Conservation (phyloP, 2,113 vertebrate species). For the Ariopsis seemanni region DNA sequence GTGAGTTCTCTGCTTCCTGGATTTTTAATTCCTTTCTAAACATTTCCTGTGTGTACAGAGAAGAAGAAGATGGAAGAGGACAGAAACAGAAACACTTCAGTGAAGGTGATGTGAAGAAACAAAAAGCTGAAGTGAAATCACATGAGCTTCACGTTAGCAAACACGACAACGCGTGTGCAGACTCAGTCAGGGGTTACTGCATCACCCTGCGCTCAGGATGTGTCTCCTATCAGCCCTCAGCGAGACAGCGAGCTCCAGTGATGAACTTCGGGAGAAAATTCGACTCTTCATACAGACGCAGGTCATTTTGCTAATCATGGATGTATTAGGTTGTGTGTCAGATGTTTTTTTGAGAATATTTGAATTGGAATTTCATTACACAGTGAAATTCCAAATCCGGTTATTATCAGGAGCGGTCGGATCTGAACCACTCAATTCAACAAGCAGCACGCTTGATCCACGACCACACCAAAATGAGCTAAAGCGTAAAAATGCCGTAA, state of each 20-base stretch:
- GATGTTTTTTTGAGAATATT: not conserved
- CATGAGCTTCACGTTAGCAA: slow-evolving; percentile 32
- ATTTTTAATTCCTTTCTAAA: not conserved
- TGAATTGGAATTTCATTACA: not conserved
- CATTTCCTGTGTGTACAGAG: not conserved
- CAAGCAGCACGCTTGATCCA: slow-evolving; percentile 24
- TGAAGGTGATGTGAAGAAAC: not conserved
- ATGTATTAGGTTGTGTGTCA: not conserved
- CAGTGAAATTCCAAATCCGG: too few relatives aligned
- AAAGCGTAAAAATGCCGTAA: slow-evolving; percentile 37
- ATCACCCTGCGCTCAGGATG: not conserved
- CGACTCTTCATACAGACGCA: not conserved
- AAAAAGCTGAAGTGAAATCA: slow-evolving; percentile 18
- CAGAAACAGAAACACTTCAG: not conserved
- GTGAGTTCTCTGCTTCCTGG: not conserved
- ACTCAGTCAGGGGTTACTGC: slow-evolving; percentile 19
- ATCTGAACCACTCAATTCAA: not conserved
- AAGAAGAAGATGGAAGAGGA: not conserved
- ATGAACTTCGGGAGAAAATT: not conserved
- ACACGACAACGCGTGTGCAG: not conserved
- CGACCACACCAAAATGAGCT: slow-evolving; percentile 28
- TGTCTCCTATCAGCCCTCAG: slow-evolving; percentile 1
- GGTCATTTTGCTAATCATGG: not conserved
- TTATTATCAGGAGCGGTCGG: not conserved
- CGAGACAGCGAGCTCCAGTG: not conserved